A percentile compares a stretch with the other conserved stretches of the same genome.
phyloP scores from a whole-genome alignment of 53 echinoderm and acorn worm genomes.

The Luidia sarsii region DNA sequence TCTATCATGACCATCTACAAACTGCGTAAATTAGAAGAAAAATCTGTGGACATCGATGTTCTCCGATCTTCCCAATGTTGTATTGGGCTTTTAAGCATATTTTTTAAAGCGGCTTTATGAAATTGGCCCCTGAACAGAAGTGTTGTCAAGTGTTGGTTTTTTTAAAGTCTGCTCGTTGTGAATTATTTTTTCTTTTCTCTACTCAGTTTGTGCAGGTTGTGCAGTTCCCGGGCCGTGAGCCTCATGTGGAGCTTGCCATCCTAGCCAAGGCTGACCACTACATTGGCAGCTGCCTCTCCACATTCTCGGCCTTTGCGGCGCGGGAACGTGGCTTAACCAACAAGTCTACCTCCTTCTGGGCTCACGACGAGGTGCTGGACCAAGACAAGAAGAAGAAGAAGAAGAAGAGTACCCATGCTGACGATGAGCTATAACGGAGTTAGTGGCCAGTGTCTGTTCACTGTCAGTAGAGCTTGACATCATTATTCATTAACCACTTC shows the following conservation, averaged over 20 bases:
- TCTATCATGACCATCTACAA: no score
- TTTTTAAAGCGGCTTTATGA: no score
- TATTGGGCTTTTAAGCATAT: no score
- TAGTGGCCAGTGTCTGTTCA: no score
- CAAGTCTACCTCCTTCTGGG: constrained; percentile 93
- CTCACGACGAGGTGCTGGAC: constrained; percentile 47
- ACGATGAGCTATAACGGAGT: constrained; percentile 21
- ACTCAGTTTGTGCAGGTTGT: constrained; percentile 79
- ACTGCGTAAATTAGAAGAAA: no score
- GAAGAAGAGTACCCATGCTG: neutral
- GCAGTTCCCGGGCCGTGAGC: constrained; percentile 66
- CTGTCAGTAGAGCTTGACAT: no score
- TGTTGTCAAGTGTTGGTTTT: no score
- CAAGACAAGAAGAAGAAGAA: constrained; percentile 17
- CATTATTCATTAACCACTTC: no score
- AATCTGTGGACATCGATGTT: no score
- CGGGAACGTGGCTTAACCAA: constrained; percentile 73
- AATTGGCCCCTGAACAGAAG: no score
- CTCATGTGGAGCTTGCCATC: constrained; percentile 91
- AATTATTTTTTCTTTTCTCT: constrained; percentile 27
- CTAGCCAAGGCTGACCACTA: constrained; percentile 93
- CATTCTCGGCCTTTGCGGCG: constrained; percentile 91
- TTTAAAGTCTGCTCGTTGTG: neutral
- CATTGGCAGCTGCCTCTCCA: constrained; percentile 91
- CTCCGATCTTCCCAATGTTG: no score